Evolutionary conservation across 2,888 invertebrate genomes (phyloP), one percentile per base, ranked within the genome.

Genomic region (Allophyes oxyacanthae): DNA sequence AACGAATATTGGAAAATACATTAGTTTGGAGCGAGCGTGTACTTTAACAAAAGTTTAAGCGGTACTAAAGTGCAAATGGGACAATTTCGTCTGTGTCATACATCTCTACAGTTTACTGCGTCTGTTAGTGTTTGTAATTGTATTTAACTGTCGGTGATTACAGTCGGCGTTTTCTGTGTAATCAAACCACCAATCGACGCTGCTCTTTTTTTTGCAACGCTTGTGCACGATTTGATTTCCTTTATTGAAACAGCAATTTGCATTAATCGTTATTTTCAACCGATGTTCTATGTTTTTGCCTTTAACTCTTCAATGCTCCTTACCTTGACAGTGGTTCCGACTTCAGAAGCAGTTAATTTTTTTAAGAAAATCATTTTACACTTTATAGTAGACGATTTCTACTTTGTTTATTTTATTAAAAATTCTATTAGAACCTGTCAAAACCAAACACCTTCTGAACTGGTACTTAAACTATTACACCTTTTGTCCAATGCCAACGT

Each of bases 1-100:
- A 75, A 75, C 53, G 64, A 70, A 73, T 75, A 77, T 70, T 66
- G 64, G 64, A 63, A 72, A 80, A 77, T 74, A 77, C 64, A 77
- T 77, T 63, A 74, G 62, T 70, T 75, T 70, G 50, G 57, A 73
- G 60, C 58, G 56, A 64, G 57, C 33, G 70, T 62, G 63, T 72
- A 72, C 73, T 70, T 58, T 66, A 62, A 70, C 74, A 76, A 75
- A 75, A 73, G 63, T 75, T 76, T 73, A 67, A 73, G 77, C 67
- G 60, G 66, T 54, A 75, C 67, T 75, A 73, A 70, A 73, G 64
- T 65, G 69, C 54, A 74, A 81, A 79, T 80, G 72, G 72, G 69
- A 68, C 69, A 65, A 74, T 81, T 77, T 68, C 45, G 66, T 41
- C 51, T 58, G 76, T 72, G 56, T 75, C 75, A 72, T 78, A 74